These are phyloP conservation scores for Lates calcarifer DNA, from an alignment of 2,113 vertebrate genomes.

Conservation along the genomic window DNA sequence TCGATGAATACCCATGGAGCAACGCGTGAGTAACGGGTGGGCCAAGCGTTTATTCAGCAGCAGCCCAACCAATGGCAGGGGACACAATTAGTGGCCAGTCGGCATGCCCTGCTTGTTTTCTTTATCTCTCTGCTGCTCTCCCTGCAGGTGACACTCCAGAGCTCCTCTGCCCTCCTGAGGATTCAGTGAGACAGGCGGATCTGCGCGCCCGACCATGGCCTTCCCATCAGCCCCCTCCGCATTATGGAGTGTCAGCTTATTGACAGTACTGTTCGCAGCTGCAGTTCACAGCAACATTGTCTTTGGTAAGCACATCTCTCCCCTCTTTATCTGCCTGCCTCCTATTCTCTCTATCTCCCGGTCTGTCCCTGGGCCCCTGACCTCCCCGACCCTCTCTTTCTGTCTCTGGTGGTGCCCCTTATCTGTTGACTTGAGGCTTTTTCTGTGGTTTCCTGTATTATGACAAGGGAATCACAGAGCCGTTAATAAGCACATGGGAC, in stretches of 20 bases:
- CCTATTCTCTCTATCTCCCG: conserved; percentile 6
- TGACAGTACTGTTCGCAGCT: conserved; percentile 76
- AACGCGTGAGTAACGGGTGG: conserved; percentile 53
- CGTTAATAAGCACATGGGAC: conserved; percentile 79
- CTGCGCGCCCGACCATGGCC: conserved; percentile 77
- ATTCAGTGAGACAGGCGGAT: conserved; percentile 74
- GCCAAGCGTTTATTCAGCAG: conserved; percentile 64
- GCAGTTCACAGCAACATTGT: conserved; percentile 77
- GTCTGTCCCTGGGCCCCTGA: conserved; percentile 58
- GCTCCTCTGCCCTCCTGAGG: conserved; percentile 74
- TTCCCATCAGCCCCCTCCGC: conserved; percentile 77
- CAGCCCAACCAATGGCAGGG: conserved; percentile 53
- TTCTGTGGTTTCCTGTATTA: conserved; percentile 67
- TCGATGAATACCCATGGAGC: conserved; percentile 79
- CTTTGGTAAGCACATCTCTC: conserved; percentile 75
- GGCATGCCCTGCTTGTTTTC: conserved; percentile 50
- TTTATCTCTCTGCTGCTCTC: conserved; percentile 61
- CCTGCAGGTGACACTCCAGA: conserved; percentile 74
- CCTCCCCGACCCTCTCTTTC: conserved; percentile 54
- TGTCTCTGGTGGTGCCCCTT: conserved; percentile 48
- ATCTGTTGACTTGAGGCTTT: conserved; percentile 72
- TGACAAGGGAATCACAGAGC: conserved; percentile 74
- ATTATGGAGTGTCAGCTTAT: conserved; percentile 76
- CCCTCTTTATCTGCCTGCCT: conserved; percentile 31
- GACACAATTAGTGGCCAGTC: conserved; percentile 67